Percentiles rank a stretch among this genome's conserved stretches.
These are phyloP conservation scores for Agrilus biguttatus DNA, from an alignment of 2,888 invertebrate genomes.

Conservation along the genomic window DNA sequence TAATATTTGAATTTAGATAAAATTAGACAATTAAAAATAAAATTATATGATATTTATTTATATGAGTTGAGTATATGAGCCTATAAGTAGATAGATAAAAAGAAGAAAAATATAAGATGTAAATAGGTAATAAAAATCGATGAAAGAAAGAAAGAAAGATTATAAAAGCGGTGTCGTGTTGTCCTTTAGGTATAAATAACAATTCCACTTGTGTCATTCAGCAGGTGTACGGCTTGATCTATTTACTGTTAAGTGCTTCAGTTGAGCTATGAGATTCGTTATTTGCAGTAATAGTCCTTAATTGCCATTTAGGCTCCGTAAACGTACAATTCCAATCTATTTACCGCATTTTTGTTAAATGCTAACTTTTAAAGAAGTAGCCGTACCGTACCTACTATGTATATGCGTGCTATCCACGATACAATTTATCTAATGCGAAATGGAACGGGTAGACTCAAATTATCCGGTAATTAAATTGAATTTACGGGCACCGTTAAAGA, in stretches of 20 bases:
- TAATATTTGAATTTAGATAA: no score
- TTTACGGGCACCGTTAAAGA: neutral
- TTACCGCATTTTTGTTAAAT: slow-evolving; percentile 28
- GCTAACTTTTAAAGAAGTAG: slow-evolving; percentile 15
- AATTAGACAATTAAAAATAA: no score
- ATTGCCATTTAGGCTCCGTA: slow-evolving; percentile 22
- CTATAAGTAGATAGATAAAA: no score
- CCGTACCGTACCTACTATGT: slow-evolving; percentile 1
- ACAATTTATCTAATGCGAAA: slow-evolving; percentile 15
- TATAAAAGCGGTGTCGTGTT: neutral
- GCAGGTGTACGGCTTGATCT: slow-evolving; percentile 17
- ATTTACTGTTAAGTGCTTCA: slow-evolving; percentile 22
- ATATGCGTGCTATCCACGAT: slow-evolving; percentile 8
- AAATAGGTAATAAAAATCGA: neutral
- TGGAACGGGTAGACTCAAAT: slow-evolving; percentile 4
- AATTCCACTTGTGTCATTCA: slow-evolving; percentile 7
- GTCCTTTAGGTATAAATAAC: slow-evolving; percentile 2
- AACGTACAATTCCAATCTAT: slow-evolving; percentile 24
- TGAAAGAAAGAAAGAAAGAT: neutral
- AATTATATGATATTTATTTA: no score
- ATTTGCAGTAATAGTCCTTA: slow-evolving; percentile 24
- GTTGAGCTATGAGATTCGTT: slow-evolving; percentile 20
- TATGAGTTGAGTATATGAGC: no score
- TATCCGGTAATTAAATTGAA: slow-evolving; percentile 9
- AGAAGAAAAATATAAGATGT: no score